Base-by-base conservation (phyloP, 2,113 vertebrate species). In the Charadrius vociferus region DNA sequence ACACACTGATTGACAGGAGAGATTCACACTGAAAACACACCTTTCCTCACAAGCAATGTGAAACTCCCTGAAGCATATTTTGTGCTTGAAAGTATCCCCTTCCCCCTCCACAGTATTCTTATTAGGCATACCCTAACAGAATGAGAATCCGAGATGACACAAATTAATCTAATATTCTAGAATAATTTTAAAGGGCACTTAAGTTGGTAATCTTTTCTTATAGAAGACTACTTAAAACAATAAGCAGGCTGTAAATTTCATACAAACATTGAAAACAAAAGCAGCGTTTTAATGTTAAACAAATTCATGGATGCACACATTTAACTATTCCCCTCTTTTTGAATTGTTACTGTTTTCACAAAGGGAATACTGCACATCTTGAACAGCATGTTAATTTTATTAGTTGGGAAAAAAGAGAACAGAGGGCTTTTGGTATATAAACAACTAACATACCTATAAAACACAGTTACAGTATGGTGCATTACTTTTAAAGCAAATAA, bases 1-100 rank as follows among this genome's bases (percentile, higher is more conserved):
- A 86, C 1, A 0, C 14, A 3, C 4, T 36, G 47, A 59, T 13
- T 5, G 3, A 37, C 29, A 39, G 23, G 39, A 29, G 23, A 56
- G 34, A 22, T 65, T 55, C 53, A 49, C 71, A 37, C 34, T 13
- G 34, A 45, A 85, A 94, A 89, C 70, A 86, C 55, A 53, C 52
- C 66, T 82, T 87, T 82, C 49, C 63, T 81, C 43, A 36, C 26
- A 62, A 66, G 63, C 63, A 81, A 15, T 4, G n/a, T 4, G 2
- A 66, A 79, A 86, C 71, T 63, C 79, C 58, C 58, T 30, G 39
- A 86, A 63, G 62, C 7, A 61, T 43, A 18, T 3, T 23, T 19
- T 88, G 37, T 66, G 50, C 59, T 78, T 66, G 34, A 49, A 74
- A 88, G 67, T 7, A 81, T 29, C 36, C 45, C 36, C 34, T 37